Conservation (phyloP, 2,797 vertebrate genomes). For the Chaunax sp. region DNA sequence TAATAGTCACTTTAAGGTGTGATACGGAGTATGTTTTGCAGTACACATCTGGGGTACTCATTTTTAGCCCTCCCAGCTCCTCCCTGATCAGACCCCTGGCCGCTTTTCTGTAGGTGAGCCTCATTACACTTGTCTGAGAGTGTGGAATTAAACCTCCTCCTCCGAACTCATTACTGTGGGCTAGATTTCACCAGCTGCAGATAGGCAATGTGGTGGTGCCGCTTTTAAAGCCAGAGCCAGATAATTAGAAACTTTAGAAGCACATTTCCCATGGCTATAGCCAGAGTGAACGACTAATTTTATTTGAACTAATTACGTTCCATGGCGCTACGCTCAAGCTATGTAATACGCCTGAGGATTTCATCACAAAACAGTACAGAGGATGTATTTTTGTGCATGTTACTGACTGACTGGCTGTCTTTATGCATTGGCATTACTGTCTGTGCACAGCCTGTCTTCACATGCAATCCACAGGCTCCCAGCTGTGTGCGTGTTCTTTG, state of each 20-base stretch:
- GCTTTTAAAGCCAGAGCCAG: slow-evolving; percentile 82
- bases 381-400: slow-evolving; percentile 62
- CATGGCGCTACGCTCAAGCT: slow-evolving; percentile 67
- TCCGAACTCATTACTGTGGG: slow-evolving; percentile 83
- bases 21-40: slow-evolving; percentile 34
- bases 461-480: slow-evolving; percentile 32
- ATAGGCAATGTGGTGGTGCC: slow-evolving; percentile 77
- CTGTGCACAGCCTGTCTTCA: slow-evolving; percentile 34
- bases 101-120: slow-evolving; percentile 76
- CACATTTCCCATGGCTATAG: slow-evolving; percentile 83
- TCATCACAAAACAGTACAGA: slow-evolving; percentile 69
- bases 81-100: slow-evolving; percentile 71
- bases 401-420: slow-evolving; percentile 54
- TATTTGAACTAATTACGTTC: slow-evolving; percentile 85
- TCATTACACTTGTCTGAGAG: slow-evolving; percentile 77
- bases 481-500: slow-evolving; percentile 12
- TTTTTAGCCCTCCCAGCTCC: slow-evolving; percentile 50
- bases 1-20: slow-evolving; percentile 51
- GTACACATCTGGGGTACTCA: slow-evolving; percentile 47
- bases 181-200: slow-evolving; percentile 80
- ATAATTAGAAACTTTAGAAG: slow-evolving; percentile 87
- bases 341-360: slow-evolving; percentile 75
- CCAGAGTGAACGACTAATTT: slow-evolving; percentile 82
- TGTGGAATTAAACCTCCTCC: slow-evolving; percentile 79
- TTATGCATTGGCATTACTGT: slow-evolving; percentile 38